Evolutionary conservation across 2,797 vertebrate genomes (phyloP).

Genomic region (Tauraco hartlaubi): DNA sequence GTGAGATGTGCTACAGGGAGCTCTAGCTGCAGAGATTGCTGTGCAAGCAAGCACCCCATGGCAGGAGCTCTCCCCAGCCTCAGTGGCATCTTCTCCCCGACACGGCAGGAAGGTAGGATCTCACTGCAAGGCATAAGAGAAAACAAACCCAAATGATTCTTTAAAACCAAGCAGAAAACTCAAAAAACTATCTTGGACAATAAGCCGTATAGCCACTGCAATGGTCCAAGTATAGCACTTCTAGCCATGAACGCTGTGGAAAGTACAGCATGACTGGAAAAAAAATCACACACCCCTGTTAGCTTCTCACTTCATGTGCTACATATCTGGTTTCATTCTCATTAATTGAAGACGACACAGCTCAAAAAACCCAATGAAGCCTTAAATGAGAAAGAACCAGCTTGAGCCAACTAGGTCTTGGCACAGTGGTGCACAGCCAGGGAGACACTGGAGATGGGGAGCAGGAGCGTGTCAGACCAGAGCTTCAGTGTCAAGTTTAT

Average conservation of each 20-base stretch:
- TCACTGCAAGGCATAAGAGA: neutral
- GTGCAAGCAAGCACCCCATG: neutral
- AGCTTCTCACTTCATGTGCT: neutral
- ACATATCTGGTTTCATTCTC: constrained; percentile 19
- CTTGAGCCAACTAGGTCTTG: constrained; percentile 26
- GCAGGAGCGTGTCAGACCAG: neutral
- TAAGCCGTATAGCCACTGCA: neutral
- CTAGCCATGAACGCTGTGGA: neutral
- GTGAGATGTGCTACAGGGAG: neutral
- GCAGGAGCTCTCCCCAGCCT: neutral
- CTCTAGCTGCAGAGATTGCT: neutral
- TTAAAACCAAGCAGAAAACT: neutral
- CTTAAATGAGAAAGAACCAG: constrained; percentile 40
- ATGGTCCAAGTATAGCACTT: neutral
- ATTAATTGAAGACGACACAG: constrained; percentile 24
- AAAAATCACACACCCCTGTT: neutral
- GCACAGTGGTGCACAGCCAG: fast-evolving
- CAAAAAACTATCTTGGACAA: neutral
- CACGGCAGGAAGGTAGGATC: neutral
- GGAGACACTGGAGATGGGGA: neutral
- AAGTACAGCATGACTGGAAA: neutral
- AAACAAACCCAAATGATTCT: neutral
- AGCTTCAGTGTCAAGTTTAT: neutral
- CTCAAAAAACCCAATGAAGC: constrained; percentile 38
- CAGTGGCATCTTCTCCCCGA: neutral